Evolutionary conservation across 2,113 vertebrate species (phyloP).

Genomic region (Thinocorus orbignyianus): DNA sequence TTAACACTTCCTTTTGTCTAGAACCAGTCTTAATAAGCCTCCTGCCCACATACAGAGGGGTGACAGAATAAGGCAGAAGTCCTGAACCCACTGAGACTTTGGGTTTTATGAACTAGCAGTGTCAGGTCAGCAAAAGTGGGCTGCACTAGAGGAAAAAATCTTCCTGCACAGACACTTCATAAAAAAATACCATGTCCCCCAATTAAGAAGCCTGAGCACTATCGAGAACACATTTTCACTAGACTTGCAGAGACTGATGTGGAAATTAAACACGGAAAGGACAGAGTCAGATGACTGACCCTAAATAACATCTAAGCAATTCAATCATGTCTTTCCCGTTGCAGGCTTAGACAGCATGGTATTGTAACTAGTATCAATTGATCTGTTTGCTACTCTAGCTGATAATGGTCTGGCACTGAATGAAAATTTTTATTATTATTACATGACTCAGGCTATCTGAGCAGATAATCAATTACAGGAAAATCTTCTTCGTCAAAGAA

Average conservation of each 20-base stretch:
- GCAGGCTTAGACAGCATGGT: constrained; percentile 38
- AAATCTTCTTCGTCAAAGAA: background rate
- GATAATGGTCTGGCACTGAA: background rate
- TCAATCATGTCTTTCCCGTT: constrained; percentile 33
- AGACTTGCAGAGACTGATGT: background rate
- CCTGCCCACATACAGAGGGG: background rate
- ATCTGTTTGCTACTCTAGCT: constrained; percentile 19
- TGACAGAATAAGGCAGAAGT: background rate
- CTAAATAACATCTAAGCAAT: constrained; percentile 56
- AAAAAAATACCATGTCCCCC: background rate
- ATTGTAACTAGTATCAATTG: constrained; percentile 21
- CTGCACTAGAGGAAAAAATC: background rate
- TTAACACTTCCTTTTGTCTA: background rate
- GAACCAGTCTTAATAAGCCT: background rate
- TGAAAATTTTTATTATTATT: constrained; percentile 12
- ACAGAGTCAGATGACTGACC: constrained; percentile 54
- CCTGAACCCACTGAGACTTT: background rate
- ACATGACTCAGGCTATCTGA: constrained; percentile 12
- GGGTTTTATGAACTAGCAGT: background rate
- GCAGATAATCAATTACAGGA: background rate
- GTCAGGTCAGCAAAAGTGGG: background rate
- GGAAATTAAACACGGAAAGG: constrained; percentile 32
- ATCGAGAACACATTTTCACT: background rate
- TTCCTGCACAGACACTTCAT: background rate
- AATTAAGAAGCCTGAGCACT: background rate